Percentiles rank a stretch among this genome's conserved stretches.
These are phyloP conservation scores for Scortum barcoo DNA, from an alignment of 2,113 vertebrate genomes.

Conservation along the genomic window DNA sequence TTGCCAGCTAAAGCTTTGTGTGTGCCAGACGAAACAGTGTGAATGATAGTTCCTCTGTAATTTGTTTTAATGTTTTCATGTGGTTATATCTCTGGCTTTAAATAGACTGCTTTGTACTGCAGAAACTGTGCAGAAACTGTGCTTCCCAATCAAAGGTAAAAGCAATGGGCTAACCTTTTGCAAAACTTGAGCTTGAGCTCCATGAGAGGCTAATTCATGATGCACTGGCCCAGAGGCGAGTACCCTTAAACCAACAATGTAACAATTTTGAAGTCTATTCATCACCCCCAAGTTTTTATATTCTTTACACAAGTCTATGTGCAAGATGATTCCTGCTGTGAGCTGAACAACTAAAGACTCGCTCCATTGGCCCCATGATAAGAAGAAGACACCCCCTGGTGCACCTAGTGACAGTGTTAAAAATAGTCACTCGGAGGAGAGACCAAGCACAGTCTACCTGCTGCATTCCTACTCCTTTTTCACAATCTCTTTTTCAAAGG, in stretches of 20 bases:
- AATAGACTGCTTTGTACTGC: too few species aligned
- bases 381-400: constrained; percentile 9
- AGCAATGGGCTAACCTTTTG: neutral
- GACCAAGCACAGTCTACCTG: constrained; percentile 5
- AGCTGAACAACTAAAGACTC: constrained; percentile 8
- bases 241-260: neutral
- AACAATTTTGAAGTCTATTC: neutral
- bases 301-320: neutral
- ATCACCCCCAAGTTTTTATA: neutral
- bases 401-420: constrained; percentile 34
- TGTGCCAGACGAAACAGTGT: constrained; percentile 32
- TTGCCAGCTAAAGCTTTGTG: constrained; percentile 54
- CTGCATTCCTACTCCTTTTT: constrained; percentile 7
- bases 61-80: constrained; percentile 6
- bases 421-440: constrained; percentile 50
- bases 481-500: neutral
- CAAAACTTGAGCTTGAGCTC: neutral
- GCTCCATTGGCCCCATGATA: constrained; percentile 12
- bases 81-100: neutral
- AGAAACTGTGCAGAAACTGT: too few species aligned
- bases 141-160: neutral
- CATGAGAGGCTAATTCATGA: neutral
- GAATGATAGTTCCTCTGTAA: constrained; percentile 22
- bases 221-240: neutral
- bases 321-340: neutral